Evolutionary conservation across 2,113 vertebrate genomes (phyloP), one percentile per base, ranked within the genome.

Genomic region (Notothenia coriiceps): DNA sequence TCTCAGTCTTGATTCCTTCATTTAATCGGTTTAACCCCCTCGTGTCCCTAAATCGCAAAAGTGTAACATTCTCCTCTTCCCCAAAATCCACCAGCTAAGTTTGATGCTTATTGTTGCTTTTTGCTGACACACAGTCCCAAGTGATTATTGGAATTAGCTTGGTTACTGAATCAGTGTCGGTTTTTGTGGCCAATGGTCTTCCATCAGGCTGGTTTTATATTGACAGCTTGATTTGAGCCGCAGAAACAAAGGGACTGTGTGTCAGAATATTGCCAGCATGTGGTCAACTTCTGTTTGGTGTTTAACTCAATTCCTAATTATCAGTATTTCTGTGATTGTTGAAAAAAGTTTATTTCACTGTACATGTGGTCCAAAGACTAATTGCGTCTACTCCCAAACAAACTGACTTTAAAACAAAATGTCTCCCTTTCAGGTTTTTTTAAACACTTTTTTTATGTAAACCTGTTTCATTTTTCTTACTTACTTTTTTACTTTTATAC

Each of bases 81-180:
- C 2, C 10, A 35, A 61, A 20, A 60, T 15, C 9, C 14, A 52
- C 83, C 63, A 43, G 79, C 79, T 60, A 44, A 73, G 44, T 25
- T 33, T 51, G 49, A 70, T 57, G 25, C 25, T 51, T 80, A 66
- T 70, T 80, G 49, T 68, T 66, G 40, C 81, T 66, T 79, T 29
- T 64, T 20, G 22, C 86, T 85, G 86, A 86, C 74, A 78, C 65
- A 69, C 44, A 8, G 73, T 60, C 56, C 54, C 50, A 6, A 2
- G 49, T 77, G 52, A 65, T 44, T 57, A 74, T 80, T 63, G 2
- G 69, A 86, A 83, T 83, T 0, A 77, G 55, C 55, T 64, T 80
- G 74, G 86, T 83, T 88, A 54, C 82, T 88, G 74, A 83, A 84
- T 84, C 75, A 63, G 82, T 62, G 61, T 87, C 55, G 55, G 72